Evolutionary conservation across 2,113 vertebrate species (phyloP).

Genomic region (Poeciliopsis turrubarensis): DNA sequence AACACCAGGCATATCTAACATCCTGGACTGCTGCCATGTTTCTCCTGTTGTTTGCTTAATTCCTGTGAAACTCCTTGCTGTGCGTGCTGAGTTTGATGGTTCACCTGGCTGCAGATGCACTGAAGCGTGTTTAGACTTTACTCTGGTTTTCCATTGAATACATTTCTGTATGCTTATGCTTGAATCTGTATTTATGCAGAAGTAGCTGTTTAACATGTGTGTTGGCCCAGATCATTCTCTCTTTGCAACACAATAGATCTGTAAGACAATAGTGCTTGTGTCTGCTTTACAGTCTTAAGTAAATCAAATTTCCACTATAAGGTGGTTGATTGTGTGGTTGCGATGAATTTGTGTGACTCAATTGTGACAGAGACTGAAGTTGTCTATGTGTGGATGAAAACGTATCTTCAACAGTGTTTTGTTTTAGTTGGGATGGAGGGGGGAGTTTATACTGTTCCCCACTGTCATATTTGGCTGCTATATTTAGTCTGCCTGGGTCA

Average conservation of each 20-base stretch:
- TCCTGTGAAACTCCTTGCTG: constrained; percentile 37
- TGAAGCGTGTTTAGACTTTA: constrained; percentile 7
- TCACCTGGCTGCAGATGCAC: constrained; percentile 3
- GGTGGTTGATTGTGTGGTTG: constrained; percentile 40
- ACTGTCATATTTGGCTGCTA: constrained; percentile 66
- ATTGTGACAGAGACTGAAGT: constrained; percentile 32
- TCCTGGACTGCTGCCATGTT: constrained; percentile 58
- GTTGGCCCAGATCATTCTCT: constrained; percentile 47
- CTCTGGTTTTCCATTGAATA: constrained; percentile 7
- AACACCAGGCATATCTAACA: constrained; percentile 51
- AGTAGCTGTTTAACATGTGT: constrained; percentile 10
- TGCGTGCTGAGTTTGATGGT: constrained; percentile 36
- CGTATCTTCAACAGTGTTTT: constrained; percentile 33
- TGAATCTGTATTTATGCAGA: background rate
- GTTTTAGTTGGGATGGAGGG: background rate
- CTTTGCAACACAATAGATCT: constrained; percentile 55
- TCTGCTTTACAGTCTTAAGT: constrained; percentile 65
- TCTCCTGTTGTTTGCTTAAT: constrained; percentile 54
- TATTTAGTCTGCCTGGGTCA: constrained; percentile 71
- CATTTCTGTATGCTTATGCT: background rate
- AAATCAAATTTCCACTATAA: constrained; percentile 63
- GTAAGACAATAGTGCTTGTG: constrained; percentile 63
- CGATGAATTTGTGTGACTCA: constrained; percentile 23
- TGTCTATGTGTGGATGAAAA: constrained; percentile 12
- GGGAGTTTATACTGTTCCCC: constrained; percentile 42